These are phyloP conservation scores for Parauchenoglanis punctatus DNA, from an alignment of 2,797 vertebrate genomes.

Conservation along the genomic window DNA sequence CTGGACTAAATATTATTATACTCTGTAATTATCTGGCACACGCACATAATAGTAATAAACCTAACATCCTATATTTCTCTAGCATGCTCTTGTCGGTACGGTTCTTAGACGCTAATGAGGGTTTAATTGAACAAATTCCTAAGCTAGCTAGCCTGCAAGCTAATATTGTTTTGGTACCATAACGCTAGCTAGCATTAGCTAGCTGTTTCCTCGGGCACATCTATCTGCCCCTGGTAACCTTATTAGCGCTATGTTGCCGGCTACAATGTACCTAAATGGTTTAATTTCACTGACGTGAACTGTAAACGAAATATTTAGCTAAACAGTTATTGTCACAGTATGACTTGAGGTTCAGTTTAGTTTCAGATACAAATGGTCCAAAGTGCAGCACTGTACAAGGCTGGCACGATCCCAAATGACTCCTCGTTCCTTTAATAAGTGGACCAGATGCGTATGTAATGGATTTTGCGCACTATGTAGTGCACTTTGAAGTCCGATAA, in stretches of 20 bases:
- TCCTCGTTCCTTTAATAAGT: background rate
- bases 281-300: background rate
- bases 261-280: background rate
- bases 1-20: background rate
- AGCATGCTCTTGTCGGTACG: background rate
- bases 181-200: slow-evolving; percentile 20
- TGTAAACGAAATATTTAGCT: background rate
- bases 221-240: background rate
- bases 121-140: background rate
- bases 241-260: background rate
- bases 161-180: slow-evolving; percentile 16
- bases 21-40: too few species aligned
- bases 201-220: background rate
- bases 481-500: background rate
- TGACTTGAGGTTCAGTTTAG: background rate
- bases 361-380: slow-evolving; percentile 27
- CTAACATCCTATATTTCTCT: background rate
- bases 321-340: background rate
- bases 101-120: too few species aligned
- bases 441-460: background rate
- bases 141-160: slow-evolving; percentile 17
- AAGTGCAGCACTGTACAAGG: slow-evolving; percentile 36
- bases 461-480: background rate
- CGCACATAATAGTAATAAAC: too few species aligned
- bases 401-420: slow-evolving; percentile 16